A percentile compares a stretch with the other conserved stretches of the same genome.
Conservation (phyloP, 2,888 invertebrate species). For the Limnephilus rhombicus region DNA sequence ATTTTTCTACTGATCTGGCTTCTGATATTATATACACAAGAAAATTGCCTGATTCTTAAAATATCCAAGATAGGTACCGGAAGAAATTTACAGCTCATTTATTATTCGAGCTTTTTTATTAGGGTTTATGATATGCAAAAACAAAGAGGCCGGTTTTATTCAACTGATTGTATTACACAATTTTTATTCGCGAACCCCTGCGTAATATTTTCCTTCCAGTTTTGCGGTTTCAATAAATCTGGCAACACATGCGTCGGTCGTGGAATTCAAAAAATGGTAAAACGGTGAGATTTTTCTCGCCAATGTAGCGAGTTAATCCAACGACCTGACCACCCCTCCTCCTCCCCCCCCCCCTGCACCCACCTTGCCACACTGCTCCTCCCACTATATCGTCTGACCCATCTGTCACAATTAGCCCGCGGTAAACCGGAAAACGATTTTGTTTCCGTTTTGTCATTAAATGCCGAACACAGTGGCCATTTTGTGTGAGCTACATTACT, state of each 20-base stretch:
- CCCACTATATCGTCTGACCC: slow-evolving; percentile 49
- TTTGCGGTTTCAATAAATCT: slow-evolving; percentile 5
- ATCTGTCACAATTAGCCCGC: slow-evolving; percentile 65
- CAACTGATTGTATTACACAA: slow-evolving; percentile 13
- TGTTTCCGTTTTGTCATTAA: slow-evolving; percentile 51
- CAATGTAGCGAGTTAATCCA: slow-evolving; percentile 24
- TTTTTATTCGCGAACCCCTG: not conserved
- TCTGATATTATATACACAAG: not conserved
- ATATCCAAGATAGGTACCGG: not conserved
- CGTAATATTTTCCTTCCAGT: not conserved
- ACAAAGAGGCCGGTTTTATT: not conserved
- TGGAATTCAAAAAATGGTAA: slow-evolving; percentile 12
- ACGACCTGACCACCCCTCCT: not conserved
- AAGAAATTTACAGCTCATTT: not conserved
- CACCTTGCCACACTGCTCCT: not conserved
- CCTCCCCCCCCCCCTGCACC: not conserved
- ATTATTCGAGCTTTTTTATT: slow-evolving; percentile 1
- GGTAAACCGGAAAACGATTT: slow-evolving; percentile 54
- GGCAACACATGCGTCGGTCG: slow-evolving; percentile 16
- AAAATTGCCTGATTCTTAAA: not conserved
- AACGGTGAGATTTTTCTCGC: slow-evolving; percentile 23
- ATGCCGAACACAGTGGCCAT: slow-evolving; percentile 43
- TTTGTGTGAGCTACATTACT: slow-evolving; percentile 15
- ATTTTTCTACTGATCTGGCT: not conserved
- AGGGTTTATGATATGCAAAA: not conserved